Evolutionary conservation across 1,140 invertebrate genomes (phyloP).

Genomic region (Bombus ignitus): DNA sequence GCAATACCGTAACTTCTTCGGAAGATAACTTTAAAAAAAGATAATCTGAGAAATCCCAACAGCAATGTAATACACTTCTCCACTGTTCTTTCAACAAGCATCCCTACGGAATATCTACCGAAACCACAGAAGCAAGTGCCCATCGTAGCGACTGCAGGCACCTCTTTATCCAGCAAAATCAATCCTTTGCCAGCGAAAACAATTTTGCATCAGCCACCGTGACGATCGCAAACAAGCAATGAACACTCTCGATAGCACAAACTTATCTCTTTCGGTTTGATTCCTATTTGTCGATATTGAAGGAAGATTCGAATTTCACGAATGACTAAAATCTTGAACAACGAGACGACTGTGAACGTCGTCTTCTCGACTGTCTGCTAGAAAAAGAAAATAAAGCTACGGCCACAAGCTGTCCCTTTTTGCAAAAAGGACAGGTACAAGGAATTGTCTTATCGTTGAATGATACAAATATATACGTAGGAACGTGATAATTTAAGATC

Average conservation of each 20-base stretch:
- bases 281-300: background rate
- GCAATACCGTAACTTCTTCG: no score
- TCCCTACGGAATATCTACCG: background rate
- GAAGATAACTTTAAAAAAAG: background rate
- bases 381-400: no score
- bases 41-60: background rate
- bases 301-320: no score
- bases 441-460: no score
- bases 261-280: background rate
- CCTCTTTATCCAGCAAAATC: background rate
- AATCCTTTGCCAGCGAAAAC: background rate
- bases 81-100: background rate
- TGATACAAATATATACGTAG: no score
- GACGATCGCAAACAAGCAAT: background rate
- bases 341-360: no score
- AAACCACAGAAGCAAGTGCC: background rate
- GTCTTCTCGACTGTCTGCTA: no score
- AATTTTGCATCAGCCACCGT: conserved; percentile 18
- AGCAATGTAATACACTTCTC: background rate
- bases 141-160: background rate
- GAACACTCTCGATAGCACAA: background rate
- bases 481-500: no score
- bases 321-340: no score
- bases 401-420: no score
- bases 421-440: no score